These are phyloP conservation scores for Macrosiphum euphorbiae DNA, from an alignment of 2,888 invertebrate genomes.

Conservation along the genomic window DNA sequence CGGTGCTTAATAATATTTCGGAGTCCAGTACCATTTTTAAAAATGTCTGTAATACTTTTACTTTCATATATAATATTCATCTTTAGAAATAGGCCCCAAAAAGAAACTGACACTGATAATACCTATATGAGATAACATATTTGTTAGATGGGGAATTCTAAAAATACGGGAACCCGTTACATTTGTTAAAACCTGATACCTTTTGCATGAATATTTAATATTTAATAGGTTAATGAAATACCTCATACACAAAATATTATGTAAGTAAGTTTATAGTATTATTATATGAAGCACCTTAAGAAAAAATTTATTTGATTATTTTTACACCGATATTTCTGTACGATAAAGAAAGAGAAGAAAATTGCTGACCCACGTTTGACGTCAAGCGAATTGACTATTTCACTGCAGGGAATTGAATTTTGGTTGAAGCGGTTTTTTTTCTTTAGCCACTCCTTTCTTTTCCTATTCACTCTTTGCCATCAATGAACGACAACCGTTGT, in stretches of 20 bases:
- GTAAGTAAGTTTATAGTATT: not conserved
- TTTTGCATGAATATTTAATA: no score
- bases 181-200: no score
- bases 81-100: no score
- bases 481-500: conserved; percentile 39
- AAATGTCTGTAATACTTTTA: no score
- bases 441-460: conserved; percentile 18
- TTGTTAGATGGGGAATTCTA: no score
- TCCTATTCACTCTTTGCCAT: conserved; percentile 25
- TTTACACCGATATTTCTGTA: conserved; percentile 17
- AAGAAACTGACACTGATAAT: no score
- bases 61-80: no score
- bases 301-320: not conserved
- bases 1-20: no score
- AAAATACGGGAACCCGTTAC: no score
- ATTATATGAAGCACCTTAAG: not conserved
- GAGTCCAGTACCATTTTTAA: no score
- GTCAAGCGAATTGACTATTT: conserved; percentile 58
- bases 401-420: conserved; percentile 60
- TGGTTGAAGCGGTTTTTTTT: conserved; percentile 48
- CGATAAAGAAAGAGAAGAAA: conserved; percentile 27
- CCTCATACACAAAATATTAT: not conserved
- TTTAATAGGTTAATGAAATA: not conserved
- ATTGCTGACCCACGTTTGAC: conserved; percentile 55
- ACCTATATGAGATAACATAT: no score